These are phyloP conservation scores for Thaumatotibia leucotreta DNA, from an alignment of 1,140 invertebrate species.

Conservation along the genomic window DNA sequence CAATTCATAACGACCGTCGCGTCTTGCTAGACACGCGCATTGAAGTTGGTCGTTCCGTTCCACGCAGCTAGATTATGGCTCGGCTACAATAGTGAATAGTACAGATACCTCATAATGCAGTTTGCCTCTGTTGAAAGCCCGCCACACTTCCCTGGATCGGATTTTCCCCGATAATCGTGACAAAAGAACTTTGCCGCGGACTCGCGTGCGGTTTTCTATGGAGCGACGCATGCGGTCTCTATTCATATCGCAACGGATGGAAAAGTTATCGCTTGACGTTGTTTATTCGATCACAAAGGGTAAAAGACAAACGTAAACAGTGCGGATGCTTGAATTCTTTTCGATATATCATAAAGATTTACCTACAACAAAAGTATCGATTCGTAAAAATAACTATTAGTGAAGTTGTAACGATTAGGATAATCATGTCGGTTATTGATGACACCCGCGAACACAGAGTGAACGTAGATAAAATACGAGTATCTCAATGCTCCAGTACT, in stretches of 20 bases:
- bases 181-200: constrained; percentile 68
- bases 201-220: constrained; percentile 36
- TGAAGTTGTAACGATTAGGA: too few relatives aligned
- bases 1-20: neutral
- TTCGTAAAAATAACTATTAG: too few relatives aligned
- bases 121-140: constrained; percentile 63
- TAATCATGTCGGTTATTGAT: too few relatives aligned
- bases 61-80: constrained; percentile 45
- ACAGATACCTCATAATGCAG: constrained; percentile 70
- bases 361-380: too few relatives aligned
- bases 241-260: constrained; percentile 50
- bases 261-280: constrained; percentile 51
- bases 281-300: constrained; percentile 43
- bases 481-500: too few relatives aligned
- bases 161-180: constrained; percentile 72
- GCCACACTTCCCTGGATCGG: constrained; percentile 69
- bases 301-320: neutral
- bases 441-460: too few relatives aligned
- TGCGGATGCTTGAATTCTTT: neutral
- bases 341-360: neutral
- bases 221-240: constrained; percentile 49
- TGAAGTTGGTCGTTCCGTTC: constrained; percentile 31
- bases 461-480: too few relatives aligned
- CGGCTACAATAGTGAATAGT: constrained; percentile 35
- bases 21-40: neutral